phyloP scores from a whole-genome alignment of 2,888 invertebrate species.

The Synanthedon formicaeformis region DNA sequence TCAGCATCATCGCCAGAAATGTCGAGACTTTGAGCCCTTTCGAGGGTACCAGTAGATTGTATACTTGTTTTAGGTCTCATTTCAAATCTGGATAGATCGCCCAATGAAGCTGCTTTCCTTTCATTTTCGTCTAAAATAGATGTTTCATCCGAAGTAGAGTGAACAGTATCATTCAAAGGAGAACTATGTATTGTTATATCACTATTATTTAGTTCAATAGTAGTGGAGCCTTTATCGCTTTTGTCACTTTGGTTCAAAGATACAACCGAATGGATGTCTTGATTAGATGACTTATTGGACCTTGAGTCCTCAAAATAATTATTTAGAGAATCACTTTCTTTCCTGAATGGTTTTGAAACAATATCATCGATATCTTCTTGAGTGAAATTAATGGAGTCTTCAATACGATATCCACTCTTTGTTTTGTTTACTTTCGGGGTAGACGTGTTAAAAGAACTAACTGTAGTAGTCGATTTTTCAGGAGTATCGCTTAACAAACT shows the following conservation, averaged over 20 bases:
- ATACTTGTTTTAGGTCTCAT: constrained; percentile 50
- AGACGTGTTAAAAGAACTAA: constrained; percentile 50
- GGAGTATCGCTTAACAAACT: constrained; percentile 42
- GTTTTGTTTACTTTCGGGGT: constrained; percentile 60
- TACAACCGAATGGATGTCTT: constrained; percentile 51
- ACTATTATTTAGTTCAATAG: constrained; percentile 79
- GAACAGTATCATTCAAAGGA: constrained; percentile 63
- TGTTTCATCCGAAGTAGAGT: constrained; percentile 54
- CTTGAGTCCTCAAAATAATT: constrained; percentile 60
- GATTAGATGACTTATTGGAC: constrained; percentile 60
- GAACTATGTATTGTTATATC: constrained; percentile 82
- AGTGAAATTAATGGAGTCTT: constrained; percentile 56
- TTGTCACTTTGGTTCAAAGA: constrained; percentile 61
- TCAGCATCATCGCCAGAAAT: constrained; percentile 72
- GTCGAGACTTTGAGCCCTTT: constrained; percentile 84
- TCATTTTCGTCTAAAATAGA: constrained; percentile 72
- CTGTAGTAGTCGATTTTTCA: constrained; percentile 21
- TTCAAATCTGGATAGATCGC: constrained; percentile 80
- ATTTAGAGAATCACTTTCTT: constrained; percentile 60
- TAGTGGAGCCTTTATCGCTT: constrained; percentile 70
- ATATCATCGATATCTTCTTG: constrained; percentile 69
- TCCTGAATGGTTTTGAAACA: constrained; percentile 57
- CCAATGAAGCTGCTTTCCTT: constrained; percentile 82
- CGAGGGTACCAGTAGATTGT: constrained; percentile 72
- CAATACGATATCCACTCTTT: constrained; percentile 39